A percentile compares a stretch with the other conserved stretches of the same genome.
Conservation (phyloP, 2,888 invertebrate species). For the Thecophora atra region DNA sequence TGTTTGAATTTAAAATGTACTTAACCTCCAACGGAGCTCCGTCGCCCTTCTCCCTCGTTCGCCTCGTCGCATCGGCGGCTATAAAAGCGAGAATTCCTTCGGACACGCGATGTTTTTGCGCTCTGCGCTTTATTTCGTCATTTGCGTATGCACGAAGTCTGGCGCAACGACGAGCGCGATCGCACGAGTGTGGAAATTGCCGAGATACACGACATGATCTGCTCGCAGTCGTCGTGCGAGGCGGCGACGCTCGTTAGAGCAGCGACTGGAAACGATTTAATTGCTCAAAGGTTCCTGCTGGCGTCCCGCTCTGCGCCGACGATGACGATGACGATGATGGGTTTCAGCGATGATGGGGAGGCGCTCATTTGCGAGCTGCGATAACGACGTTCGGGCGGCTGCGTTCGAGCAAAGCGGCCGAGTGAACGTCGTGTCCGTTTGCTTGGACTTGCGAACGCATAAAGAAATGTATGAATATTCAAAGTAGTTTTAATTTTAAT, state of each 20-base stretch:
- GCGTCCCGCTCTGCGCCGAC: not conserved
- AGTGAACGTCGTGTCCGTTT: conserved; percentile 2
- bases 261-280: conserved; percentile 12
- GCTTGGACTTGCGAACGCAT: conserved; percentile 21
- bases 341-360: conserved; percentile 1
- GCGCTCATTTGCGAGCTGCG: not conserved
- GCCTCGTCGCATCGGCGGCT: conserved; percentile 12
- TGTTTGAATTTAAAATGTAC: conserved; percentile 51
- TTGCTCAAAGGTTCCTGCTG: conserved; percentile 20
- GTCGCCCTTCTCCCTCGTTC: conserved; percentile 39
- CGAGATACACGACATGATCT: conserved; percentile 3
- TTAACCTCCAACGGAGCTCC: conserved; percentile 48
- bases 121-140: conserved; percentile 50
- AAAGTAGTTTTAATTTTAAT: conserved; percentile 3
- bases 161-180: not conserved
- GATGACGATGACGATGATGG: not conserved
- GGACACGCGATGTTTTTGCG: conserved; percentile 60
- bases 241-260: not conserved
- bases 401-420: not conserved
- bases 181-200: not conserved
- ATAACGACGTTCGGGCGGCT: conserved; percentile 10
- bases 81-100: conserved; percentile 58
- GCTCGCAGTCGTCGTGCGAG: not conserved
- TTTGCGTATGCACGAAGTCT: conserved; percentile 51
- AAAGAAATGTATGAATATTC: conserved; percentile 30